Evolutionary conservation across 92 coral and sea anemone species (phyloP), one percentile per base, ranked within the genome.

Genomic region (Epizoanthus fatuus): DNA sequence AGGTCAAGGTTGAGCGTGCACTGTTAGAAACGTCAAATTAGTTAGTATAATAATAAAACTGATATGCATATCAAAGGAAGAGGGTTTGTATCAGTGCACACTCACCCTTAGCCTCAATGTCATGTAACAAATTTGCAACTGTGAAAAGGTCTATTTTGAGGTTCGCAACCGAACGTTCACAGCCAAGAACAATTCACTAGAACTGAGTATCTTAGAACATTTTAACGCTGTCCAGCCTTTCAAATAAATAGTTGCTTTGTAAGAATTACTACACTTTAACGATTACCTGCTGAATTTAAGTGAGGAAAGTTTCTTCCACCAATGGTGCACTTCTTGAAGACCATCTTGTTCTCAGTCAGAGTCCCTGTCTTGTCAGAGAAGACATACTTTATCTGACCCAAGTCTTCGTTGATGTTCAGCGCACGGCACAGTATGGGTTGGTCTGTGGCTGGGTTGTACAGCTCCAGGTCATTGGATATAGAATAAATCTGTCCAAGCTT

Each of bases 291-390:
- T 38, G 75, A 49, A 19, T 83, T 92, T 67, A 53, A 72, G 86
- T 97, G 99, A 72, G 92, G 80, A 83, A 93, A 97, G 79, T 97
- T 91, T 63, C 90, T 87, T 15, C 99, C 99, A 42, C 95, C 97
- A 63, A 97, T 92, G 5, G 98, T 91, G 59, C 99, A 97, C 73
- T 91, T 93, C 84, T 90, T 93, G 74, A 97, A 97, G 52, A 93
- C 95, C 99, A 97, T 97, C 75, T 97, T 97, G 80, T 97, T 97
- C 81, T 97, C 99, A 6, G 99, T 97, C 40, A 97, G 84, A 3
- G 99, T 97, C 12, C 99, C 99, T 22, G 99, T 97, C 90, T 97
- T 97, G 86, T 97, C 99, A 79, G 99, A 97, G 94, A 97, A 97
- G 13, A 97, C 91, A 79, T 93, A 97, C 78, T 90, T 93, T 58